Evolutionary conservation across 2,113 vertebrate species (phyloP), one percentile per base, ranked within the genome.

Genomic region (Carlito syrichta): DNA sequence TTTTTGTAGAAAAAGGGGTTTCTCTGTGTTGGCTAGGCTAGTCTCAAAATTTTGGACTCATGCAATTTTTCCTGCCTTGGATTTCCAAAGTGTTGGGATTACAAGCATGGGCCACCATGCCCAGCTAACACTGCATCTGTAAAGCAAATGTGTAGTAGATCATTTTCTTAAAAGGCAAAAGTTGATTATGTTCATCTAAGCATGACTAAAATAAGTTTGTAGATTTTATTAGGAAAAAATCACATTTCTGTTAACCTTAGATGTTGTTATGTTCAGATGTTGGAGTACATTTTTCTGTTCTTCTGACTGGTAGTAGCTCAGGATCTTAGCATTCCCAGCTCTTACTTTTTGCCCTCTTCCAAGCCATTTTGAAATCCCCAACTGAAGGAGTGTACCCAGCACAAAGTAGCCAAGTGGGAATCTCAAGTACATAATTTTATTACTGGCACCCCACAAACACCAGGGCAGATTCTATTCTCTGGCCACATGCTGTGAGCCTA

Each of bases 361-460:
- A 45, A 69, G 3, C 7, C 40, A 50, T 50, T 20, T 73, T 40
- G 19, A 7, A 38, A 60, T 92, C 62, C 11, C 5, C 2, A 20
- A n/a, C 19, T 20, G 16, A 58, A n/a, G 32, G 20, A 48, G 13
- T 20, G n/a, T 58, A 43, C 19, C n/a, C 22, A 25, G 9, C 1
- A 5, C n/a, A 69, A 71, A 56, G 40, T 12, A 48, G 56, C 45
- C 56, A 48, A 88, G 69, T 27, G 56, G 19, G 58, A 38, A 30
- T 8, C 32, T 11, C 1, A 27, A 6, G 19, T 35, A 82, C 40
- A 66, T 16, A 35, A 48, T 58, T 56, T n/a, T n/a, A 48, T n/a
- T 27, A 56, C 23, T 43, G 8, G 0, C 3, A 17, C 7, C 32
- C 12, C 9, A 17, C 2, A 2, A 78, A 2, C 45, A 50, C 5